Evolutionary conservation across 2,113 vertebrate genomes (phyloP).

Genomic region (Leptosomus discolor): DNA sequence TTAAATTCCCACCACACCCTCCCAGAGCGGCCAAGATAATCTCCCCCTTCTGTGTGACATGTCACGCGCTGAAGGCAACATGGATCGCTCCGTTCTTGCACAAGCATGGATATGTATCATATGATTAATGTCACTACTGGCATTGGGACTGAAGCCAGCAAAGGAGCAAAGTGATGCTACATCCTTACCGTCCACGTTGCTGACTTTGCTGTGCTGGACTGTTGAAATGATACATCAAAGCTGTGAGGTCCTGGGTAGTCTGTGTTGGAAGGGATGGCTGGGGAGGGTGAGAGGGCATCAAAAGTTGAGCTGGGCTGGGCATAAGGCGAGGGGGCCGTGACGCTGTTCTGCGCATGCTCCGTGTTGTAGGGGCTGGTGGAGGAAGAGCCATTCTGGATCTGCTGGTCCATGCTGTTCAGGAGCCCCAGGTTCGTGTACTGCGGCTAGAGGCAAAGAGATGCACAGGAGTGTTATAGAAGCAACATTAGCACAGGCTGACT

Average conservation of each 20-base stretch:
- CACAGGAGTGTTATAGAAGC: not conserved
- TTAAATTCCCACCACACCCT: constrained; percentile 50
- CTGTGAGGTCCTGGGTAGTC: constrained; percentile 97
- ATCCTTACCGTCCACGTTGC: constrained; percentile 97
- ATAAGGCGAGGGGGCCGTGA: constrained; percentile 93
- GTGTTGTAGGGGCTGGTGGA: constrained; percentile 97
- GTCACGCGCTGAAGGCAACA: not conserved
- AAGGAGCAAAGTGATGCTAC: not conserved
- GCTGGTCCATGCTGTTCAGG: constrained; percentile 98
- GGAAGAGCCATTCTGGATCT: constrained; percentile 94
- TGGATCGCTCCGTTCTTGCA: not conserved
- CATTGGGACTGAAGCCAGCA: not conserved
- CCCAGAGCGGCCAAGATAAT: not conserved
- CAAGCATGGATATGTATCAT: not conserved
- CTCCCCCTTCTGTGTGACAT: not conserved
- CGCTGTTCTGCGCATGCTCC: constrained; percentile 91
- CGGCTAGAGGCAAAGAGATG: constrained; percentile 74
- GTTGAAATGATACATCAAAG: constrained; percentile 98
- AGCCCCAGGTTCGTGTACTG: constrained; percentile 98
- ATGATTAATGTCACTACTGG: not conserved
- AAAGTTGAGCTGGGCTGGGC: constrained; percentile 98
- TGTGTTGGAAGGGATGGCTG: constrained; percentile 98
- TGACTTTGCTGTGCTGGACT: constrained; percentile 97
- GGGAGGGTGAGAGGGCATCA: constrained; percentile 92
- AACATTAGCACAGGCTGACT: not conserved